Percentiles rank a stretch among this genome's conserved stretches.
Evolutionary conservation across 2,797 vertebrate species (phyloP).

Genomic region (Sibirionetta formosa): DNA sequence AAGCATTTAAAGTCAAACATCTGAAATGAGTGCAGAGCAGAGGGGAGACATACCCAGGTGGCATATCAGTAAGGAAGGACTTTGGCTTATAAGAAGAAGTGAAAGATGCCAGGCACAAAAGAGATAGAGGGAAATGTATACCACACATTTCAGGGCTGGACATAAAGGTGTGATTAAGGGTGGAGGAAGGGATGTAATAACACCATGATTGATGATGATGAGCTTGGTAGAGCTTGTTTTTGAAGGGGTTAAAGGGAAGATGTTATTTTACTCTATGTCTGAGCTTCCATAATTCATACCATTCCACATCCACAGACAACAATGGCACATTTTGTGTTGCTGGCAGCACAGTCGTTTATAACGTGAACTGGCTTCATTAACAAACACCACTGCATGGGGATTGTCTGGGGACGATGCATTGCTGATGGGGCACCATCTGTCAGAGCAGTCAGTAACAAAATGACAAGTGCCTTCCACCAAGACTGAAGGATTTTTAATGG

Average conservation of each 20-base stretch:
- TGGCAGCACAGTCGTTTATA: slow-evolving; percentile 50
- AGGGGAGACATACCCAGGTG: background rate
- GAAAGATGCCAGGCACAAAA: background rate
- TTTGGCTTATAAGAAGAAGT: background rate
- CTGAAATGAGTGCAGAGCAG: slow-evolving; percentile 1
- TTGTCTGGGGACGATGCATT: slow-evolving; percentile 13
- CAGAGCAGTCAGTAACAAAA: slow-evolving; percentile 26
- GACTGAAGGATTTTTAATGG: slow-evolving; percentile 16
- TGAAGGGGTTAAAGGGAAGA: slow-evolving; percentile 42
- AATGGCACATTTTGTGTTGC: slow-evolving; percentile 2
- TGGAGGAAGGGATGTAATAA: background rate
- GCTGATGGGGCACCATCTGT: slow-evolving; percentile 65
- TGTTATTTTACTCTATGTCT: slow-evolving; percentile 27
- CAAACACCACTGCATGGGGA: slow-evolving; percentile 1
- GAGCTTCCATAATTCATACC: slow-evolving; percentile 57
- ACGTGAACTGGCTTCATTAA: slow-evolving; percentile 52
- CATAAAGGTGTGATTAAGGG: slow-evolving; percentile 17
- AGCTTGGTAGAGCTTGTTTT: slow-evolving; percentile 22
- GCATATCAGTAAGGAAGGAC: background rate
- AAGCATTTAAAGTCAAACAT: background rate
- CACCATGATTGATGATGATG: slow-evolving; percentile 8
- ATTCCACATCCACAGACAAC: slow-evolving; percentile 40
- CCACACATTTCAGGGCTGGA: background rate
- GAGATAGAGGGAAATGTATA: background rate
- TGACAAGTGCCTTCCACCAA: slow-evolving; percentile 3